Evolutionary conservation across 92 coral and sea anemone species (phyloP).

Genomic region (Bergia puertoricense): DNA sequence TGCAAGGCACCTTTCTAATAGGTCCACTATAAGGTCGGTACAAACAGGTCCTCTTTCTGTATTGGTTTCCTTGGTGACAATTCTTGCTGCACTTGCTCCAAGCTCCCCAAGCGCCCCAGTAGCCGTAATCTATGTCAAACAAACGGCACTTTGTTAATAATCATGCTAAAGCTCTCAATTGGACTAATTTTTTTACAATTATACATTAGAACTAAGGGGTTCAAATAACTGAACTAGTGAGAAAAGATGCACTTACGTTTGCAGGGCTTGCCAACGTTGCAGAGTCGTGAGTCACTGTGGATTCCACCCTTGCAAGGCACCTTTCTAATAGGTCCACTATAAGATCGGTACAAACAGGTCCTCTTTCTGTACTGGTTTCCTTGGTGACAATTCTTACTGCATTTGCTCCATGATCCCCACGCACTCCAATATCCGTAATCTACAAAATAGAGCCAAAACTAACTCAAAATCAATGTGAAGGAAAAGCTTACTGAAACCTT

Average conservation of each 20-base stretch:
- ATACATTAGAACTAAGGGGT: too few species aligned
- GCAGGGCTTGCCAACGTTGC: conserved; percentile 19
- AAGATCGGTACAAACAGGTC: not conserved
- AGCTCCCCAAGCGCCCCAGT: conserved; percentile 29
- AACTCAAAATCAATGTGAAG: too few species aligned
- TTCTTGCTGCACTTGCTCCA: too few species aligned
- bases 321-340: not conserved
- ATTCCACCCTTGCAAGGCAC: conserved; percentile 6
- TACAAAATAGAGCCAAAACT: not conserved
- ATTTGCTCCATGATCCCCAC: conserved; percentile 25
- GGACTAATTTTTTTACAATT: too few species aligned
- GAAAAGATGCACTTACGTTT: not conserved
- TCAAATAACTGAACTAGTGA: too few species aligned
- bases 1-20: not conserved
- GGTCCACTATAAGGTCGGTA: conserved; percentile 1
- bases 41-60: conserved; percentile 21
- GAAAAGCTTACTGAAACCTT: too few species aligned
- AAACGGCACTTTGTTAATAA: too few species aligned
- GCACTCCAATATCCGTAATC: conserved; percentile 24
- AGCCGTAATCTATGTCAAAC: not conserved
- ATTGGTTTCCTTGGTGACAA: not conserved
- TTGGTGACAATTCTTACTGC: not conserved
- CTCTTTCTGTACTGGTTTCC: conserved; percentile 22
- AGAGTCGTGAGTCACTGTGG: not conserved
- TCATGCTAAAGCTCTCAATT: too few species aligned